Base-by-base conservation (phyloP, 2,888 invertebrate genomes). In the Chloromyia formosa region DNA sequence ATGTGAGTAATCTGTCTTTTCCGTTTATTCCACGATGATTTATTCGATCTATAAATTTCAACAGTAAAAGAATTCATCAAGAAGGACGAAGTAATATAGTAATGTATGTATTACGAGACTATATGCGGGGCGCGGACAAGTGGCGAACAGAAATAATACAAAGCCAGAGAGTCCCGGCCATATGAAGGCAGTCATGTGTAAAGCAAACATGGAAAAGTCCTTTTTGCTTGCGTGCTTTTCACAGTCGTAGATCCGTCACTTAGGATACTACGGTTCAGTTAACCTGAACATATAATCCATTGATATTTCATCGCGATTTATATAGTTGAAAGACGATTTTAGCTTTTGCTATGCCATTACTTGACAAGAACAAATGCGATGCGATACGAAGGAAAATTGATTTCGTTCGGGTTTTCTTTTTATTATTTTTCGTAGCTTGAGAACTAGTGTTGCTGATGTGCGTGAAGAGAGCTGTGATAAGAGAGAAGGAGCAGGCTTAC, bases 201-300 rank as follows among this genome's bases (percentile, higher is more conserved):
- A 62, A 62, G 40, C 62, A 35, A 62, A 62, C 62, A 62, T 62
- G 62, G 40, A 62, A 49, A 62, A 62, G n/a, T 62, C 62, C 35
- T 40, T 62, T 58, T 62, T 62, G 40, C 62, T 16, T 12, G 40
- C 40, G 49, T 49, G 62, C 61, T 16, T 4, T 56, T 20, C 56
- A n/a, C 18, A 56, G 22, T 20, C 18, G 1, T 16, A 18, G 22
- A 56, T 56, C 56, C 56, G 56, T 56, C 56, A 56, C 56, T 56
- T 20, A 56, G 56, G 14, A 18, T 56, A 10, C 56, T 20, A 56
- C 22, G 56, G 56, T 56, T 56, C 56, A 56, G 16, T 56, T 16
- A 20, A 20, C 22, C 22, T 10, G 10, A 56, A 56, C 56, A 56
- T 20, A 2, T 56, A 20, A 20, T 56, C 14, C 20, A 56, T 56